These are phyloP conservation scores for Gymnorhina tibicen DNA, from an alignment of 2,113 vertebrate species.

Conservation along the genomic window DNA sequence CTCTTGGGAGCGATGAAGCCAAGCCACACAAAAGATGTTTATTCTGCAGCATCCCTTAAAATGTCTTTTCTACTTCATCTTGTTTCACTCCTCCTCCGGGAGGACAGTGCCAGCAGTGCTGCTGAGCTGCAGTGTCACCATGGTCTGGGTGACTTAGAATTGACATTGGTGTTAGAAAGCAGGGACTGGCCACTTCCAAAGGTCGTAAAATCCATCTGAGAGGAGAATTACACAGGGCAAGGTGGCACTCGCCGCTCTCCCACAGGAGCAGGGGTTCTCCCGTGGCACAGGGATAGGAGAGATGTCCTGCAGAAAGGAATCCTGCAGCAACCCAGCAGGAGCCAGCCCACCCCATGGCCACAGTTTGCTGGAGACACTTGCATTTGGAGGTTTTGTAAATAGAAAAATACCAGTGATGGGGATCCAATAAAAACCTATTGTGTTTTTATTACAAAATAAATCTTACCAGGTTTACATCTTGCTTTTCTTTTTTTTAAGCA, in stretches of 20 bases:
- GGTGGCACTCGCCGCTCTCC: neutral
- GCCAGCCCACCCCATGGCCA: neutral
- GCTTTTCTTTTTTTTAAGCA: neutral
- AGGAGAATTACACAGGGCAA: neutral
- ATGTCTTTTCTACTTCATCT: neutral
- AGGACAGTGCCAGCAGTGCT: neutral
- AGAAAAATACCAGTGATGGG: constrained; percentile 38
- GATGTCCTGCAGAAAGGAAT: neutral
- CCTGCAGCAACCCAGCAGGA: neutral
- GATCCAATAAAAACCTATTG: neutral
- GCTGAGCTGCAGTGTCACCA: neutral
- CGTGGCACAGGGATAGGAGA: neutral
- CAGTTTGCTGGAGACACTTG: constrained; percentile 12
- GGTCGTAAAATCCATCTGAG: neutral
- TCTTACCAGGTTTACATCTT: neutral
- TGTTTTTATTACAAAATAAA: neutral
- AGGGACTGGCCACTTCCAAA: neutral
- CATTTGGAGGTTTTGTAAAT: constrained; percentile 36
- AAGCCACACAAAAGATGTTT: neutral
- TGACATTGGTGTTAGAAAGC: neutral
- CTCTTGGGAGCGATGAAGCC: neutral
- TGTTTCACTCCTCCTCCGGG: accelerated
- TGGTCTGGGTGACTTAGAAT: neutral
- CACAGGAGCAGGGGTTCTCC: neutral
- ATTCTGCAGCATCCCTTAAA: neutral